Conservation (phyloP, 2,888 invertebrate genomes). For the Gibbula magus region DNA sequence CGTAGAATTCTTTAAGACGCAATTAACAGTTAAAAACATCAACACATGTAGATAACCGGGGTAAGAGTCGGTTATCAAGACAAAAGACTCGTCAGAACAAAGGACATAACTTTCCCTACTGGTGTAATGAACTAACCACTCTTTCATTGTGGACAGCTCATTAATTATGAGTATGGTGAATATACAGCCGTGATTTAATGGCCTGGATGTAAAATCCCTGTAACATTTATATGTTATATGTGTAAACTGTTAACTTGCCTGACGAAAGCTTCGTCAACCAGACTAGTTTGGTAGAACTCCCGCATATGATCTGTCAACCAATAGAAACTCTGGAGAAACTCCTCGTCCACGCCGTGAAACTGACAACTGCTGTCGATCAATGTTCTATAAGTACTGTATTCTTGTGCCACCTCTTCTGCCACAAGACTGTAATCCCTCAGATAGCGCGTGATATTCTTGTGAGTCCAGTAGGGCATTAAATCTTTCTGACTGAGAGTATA, state of each 20-base stretch:
- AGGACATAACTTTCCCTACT: too few species aligned
- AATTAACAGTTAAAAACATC: too few species aligned
- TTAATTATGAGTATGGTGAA: too few species aligned
- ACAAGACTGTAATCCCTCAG: constrained; percentile 36
- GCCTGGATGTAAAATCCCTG: too few species aligned
- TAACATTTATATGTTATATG: too few species aligned
- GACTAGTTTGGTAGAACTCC: constrained; percentile 39
- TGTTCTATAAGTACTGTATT: constrained; percentile 21
- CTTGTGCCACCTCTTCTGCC: constrained; percentile 10
- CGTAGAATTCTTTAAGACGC: too few species aligned
- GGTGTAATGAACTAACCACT: too few species aligned
- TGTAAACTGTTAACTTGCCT: constrained; percentile 36
- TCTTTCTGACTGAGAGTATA: constrained; percentile 44
- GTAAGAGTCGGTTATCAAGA: too few species aligned
- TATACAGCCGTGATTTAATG: too few species aligned
- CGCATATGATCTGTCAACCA: constrained; percentile 40
- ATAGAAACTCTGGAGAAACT: constrained; percentile 42
- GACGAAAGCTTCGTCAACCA: constrained; percentile 47
- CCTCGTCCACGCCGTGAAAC: constrained; percentile 42
- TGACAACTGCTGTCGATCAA: constrained; percentile 39
- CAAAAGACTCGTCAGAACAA: too few species aligned
- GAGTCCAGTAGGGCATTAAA: constrained; percentile 41
- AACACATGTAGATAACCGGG: too few species aligned
- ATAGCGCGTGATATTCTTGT: constrained; percentile 33
- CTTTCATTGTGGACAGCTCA: too few species aligned